Conservation (phyloP, 2,113 vertebrate species). For the Chinchilla lanigera region DNA sequence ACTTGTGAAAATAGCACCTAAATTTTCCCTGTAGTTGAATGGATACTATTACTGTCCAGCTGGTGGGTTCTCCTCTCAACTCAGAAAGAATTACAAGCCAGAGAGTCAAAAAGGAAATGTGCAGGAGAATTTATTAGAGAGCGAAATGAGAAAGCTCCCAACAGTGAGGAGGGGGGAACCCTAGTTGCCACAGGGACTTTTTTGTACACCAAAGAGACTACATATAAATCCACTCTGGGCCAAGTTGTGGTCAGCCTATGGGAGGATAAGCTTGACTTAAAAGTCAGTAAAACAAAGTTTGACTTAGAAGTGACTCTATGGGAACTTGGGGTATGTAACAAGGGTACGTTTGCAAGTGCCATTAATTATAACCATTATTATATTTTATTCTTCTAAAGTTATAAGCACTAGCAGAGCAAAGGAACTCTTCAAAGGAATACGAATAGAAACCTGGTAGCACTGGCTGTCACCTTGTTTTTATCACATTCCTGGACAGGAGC, state of each 20-base stretch:
- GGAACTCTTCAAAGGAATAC: neutral
- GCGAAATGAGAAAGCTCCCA: neutral
- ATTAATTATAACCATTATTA: neutral
- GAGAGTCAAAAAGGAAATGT: neutral
- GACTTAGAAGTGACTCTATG: neutral
- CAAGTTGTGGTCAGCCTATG: neutral
- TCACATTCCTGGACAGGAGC: neutral
- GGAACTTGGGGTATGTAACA: neutral
- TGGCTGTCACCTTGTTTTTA: neutral
- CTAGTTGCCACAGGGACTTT: neutral
- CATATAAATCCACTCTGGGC: neutral
- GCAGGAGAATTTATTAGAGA: neutral
- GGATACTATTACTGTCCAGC: neutral
- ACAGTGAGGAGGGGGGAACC: no score
- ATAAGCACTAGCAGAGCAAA: neutral
- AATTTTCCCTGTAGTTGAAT: neutral
- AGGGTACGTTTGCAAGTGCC: neutral
- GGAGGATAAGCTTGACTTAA: neutral
- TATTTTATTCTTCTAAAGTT: neutral
- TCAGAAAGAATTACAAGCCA: neutral
- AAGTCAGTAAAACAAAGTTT: neutral
- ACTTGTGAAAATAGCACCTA: neutral
- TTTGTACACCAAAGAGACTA: neutral
- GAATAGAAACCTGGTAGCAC: neutral
- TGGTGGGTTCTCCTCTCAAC: neutral